A percentile compares a stretch with the other conserved stretches of the same genome.
phyloP scores from a whole-genome alignment of 1,140 invertebrate genomes.

The Bombus soroeensis region DNA sequence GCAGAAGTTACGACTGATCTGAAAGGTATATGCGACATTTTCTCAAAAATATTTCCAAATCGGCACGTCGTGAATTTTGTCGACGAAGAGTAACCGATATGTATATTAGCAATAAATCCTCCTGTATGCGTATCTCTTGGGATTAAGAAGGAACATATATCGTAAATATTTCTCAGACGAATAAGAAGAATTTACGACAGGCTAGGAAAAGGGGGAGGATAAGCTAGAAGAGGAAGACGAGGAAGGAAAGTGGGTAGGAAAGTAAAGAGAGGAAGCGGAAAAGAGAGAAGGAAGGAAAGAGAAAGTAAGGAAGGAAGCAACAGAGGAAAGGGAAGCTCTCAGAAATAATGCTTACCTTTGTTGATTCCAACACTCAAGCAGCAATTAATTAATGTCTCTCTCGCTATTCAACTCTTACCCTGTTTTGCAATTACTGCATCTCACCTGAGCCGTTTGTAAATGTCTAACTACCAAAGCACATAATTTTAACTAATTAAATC shows the following conservation, averaged over 20 bases:
- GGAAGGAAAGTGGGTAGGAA: not conserved
- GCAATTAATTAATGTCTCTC: not conserved
- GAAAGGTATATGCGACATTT: no score
- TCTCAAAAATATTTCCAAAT: no score
- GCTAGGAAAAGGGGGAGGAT: no score
- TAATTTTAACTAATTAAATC: not conserved
- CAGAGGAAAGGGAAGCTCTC: not conserved
- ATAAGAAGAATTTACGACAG: no score
- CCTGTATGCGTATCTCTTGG: no score
- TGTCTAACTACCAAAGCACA: not conserved
- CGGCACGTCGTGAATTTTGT: no score
- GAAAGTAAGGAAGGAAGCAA: not conserved
- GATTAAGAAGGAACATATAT: no score
- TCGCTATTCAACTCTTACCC: not conserved
- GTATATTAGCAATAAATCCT: no score
- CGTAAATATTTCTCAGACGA: no score
- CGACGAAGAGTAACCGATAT: no score
- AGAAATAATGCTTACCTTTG: not conserved
- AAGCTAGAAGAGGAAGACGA: not conserved
- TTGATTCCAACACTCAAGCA: not conserved
- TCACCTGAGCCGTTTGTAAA: not conserved
- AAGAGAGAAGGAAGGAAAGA: not conserved
- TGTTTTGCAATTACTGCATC: not conserved
- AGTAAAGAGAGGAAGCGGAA: not conserved
- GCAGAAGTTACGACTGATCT: no score